Base-by-base conservation (phyloP, 2,888 invertebrate genomes). In the Petrolisthes cinctipes region DNA sequence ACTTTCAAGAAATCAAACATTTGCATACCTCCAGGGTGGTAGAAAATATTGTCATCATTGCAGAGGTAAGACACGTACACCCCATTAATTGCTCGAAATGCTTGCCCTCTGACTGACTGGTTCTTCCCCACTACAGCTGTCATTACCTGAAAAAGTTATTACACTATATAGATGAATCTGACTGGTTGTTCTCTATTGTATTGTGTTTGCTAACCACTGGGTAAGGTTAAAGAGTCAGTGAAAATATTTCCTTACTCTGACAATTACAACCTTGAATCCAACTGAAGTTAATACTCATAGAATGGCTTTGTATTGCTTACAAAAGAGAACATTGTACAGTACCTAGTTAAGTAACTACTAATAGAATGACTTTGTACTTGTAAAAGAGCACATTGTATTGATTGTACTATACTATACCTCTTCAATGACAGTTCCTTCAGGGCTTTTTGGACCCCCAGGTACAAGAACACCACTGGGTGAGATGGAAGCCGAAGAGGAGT, bases 1-100 rank as follows among this genome's bases (percentile, higher is more conserved):
- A 37, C 37, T 37, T 37, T 37, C 37, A 37, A 37, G 37, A 7
- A 78, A 14, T 66, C 1, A 75, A 0, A 20, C 53, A 75, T 37
- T 20, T 54, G 4, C 92, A 91, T 91, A 93, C 93, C 93, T 91
- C 92, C 92, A 75, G 92, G 92, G 88, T 92, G 92, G 91, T 93
- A 94, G 76, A 92, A 92, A 37, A 92, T 85, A 75, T 91, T 92
- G 88, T 92, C 92, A 79, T 92, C 91, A 75, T 92, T 92, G 90
- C 92, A 92, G n/a, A 91, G 91, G 88, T 92, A 92, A 89, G 92
- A 91, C 54, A 91, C 91, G 90, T 92, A 92, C 53, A 91, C 91
- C 61, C 92, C 92, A 82, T 91, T 91, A 11, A 89, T 84, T 78
- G 92, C 92, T 37, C 91, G 91, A 91, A 91, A 92, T 6, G 92